A percentile compares a stretch with the other conserved stretches of the same genome.
Evolutionary conservation across 2,113 vertebrate genomes (phyloP).

Genomic region (Mastomys natalensis): DNA sequence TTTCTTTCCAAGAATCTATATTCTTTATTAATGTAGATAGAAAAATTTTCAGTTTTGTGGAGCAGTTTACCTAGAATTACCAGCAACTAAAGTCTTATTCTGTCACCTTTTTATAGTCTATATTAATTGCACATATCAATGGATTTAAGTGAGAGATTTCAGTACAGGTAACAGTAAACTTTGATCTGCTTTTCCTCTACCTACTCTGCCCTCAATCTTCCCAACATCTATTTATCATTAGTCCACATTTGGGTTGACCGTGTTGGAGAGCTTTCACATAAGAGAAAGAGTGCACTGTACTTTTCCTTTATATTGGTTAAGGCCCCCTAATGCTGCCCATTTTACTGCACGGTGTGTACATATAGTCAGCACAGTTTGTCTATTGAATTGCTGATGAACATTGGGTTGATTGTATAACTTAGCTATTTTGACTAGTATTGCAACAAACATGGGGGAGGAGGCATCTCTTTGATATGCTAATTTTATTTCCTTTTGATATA

Average conservation of each 20-base stretch:
- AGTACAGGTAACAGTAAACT: not conserved
- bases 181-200: not conserved
- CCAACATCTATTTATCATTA: not conserved
- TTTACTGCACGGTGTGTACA: not conserved
- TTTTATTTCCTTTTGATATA: not conserved
- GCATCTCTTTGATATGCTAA: not conserved
- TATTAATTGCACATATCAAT: not conserved
- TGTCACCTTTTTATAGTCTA: not conserved
- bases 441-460: not conserved
- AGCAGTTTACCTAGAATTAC: slow-evolving; percentile 42
- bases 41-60: slow-evolving; percentile 56
- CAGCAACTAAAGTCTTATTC: not conserved
- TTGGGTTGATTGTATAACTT: not conserved
- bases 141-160: not conserved
- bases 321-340: not conserved
- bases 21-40: not conserved
- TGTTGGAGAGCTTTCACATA: not conserved
- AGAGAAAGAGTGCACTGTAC: not conserved
- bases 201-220: not conserved
- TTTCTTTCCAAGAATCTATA: slow-evolving; percentile 32
- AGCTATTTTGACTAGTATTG: not conserved
- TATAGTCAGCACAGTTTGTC: not conserved
- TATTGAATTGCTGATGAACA: not conserved
- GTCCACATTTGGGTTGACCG: not conserved
- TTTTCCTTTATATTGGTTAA: not conserved